A percentile compares a stretch with the other conserved stretches of the same genome.
These are phyloP conservation scores for Hyperoodon ampullatus DNA, from an alignment of 2,113 vertebrate genomes.

Conservation along the genomic window DNA sequence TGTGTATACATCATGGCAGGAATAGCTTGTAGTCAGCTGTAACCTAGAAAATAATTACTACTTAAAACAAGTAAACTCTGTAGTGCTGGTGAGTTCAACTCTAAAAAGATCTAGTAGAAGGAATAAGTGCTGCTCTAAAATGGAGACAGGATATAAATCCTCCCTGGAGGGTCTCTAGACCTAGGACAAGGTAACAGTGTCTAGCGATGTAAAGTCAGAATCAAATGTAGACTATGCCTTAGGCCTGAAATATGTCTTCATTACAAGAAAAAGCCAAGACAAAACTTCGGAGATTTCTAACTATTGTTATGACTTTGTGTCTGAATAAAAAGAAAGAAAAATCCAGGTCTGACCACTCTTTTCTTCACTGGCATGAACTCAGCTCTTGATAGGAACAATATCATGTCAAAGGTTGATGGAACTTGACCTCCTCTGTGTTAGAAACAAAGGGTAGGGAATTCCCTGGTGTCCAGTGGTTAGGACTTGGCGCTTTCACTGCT, in stretches of 20 bases:
- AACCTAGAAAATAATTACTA: conserved; percentile 6
- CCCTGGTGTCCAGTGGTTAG: background rate
- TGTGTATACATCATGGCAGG: background rate
- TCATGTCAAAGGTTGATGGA: background rate
- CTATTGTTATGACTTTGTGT: background rate
- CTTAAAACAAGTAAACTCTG: background rate
- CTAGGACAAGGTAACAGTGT: background rate
- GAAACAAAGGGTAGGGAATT: background rate
- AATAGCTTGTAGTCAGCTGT: background rate
- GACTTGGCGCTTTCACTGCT: background rate
- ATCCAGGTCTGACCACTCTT: background rate
- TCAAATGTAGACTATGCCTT: background rate
- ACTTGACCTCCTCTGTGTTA: background rate
- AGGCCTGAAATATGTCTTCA: conserved; percentile 16
- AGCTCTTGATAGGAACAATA: background rate
- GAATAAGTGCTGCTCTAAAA: background rate
- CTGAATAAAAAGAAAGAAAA: conserved; percentile 49
- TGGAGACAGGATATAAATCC: background rate
- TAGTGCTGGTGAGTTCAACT: background rate
- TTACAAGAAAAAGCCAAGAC: background rate
- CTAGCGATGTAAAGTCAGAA: background rate
- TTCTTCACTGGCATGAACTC: background rate
- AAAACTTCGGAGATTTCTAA: background rate
- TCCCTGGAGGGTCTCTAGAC: background rate
- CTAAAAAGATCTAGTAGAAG: background rate